These are phyloP conservation scores for Microcebus jonahi DNA, from an alignment of 2,113 vertebrate genomes.

Conservation along the genomic window DNA sequence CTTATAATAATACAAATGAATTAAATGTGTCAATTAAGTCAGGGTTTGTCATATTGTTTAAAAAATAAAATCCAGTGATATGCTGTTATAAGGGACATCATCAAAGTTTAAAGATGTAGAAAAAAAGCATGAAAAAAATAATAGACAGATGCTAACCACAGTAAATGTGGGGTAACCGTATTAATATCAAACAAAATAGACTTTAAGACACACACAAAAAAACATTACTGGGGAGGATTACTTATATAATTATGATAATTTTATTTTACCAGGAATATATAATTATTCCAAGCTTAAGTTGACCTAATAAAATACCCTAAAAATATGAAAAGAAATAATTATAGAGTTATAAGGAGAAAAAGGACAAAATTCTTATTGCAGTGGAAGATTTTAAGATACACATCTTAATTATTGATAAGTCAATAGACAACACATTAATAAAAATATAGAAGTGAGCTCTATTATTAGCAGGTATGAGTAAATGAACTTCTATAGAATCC, in stretches of 20 bases:
- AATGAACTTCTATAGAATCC: neutral
- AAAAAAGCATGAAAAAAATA: neutral
- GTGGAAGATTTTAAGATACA: neutral
- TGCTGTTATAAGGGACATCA: neutral
- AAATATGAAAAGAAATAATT: slow-evolving; percentile 12
- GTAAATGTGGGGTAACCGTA: neutral
- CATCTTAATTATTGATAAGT: neutral
- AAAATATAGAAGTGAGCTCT: neutral
- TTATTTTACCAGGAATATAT: neutral
- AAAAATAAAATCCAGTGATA: slow-evolving; percentile 7
- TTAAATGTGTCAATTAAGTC: neutral
- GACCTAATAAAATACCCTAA: neutral
- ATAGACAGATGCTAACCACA: neutral
- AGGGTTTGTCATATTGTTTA: neutral
- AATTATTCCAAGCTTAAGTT: neutral
- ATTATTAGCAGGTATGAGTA: neutral
- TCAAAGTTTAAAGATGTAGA: neutral
- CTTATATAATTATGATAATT: neutral
- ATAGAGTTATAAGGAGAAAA: neutral
- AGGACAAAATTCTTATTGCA: neutral
- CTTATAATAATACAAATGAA: neutral
- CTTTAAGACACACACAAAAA: neutral
- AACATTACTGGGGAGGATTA: neutral
- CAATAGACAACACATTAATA: neutral
- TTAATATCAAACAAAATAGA: neutral